Percentiles rank a stretch among this genome's conserved stretches.
Conservation (phyloP, 2,888 invertebrate genomes). For the Neoaliturus tenellus region DNA sequence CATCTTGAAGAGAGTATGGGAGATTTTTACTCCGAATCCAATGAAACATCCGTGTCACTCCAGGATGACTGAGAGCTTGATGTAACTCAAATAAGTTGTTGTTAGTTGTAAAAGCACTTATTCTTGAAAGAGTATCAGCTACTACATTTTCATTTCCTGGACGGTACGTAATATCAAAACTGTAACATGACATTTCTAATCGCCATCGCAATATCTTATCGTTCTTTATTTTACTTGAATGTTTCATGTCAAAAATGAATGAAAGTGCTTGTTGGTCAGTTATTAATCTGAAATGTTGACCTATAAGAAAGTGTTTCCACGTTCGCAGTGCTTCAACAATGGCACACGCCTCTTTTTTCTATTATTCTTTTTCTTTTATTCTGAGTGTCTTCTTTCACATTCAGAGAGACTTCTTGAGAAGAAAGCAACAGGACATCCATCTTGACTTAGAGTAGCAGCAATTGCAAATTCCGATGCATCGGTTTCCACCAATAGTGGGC, state of each 20-base stretch:
- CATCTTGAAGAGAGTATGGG: conserved; percentile 58
- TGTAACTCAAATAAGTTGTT: conserved; percentile 46
- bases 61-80: conserved; percentile 60
- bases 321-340: too few relatives aligned
- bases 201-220: conserved; percentile 59
- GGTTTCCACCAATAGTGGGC: too few relatives aligned
- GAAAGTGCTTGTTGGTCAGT: conserved; percentile 51
- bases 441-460: too few relatives aligned
- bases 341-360: too few relatives aligned
- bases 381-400: too few relatives aligned
- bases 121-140: conserved; percentile 38
- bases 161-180: conserved; percentile 59
- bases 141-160: conserved; percentile 61
- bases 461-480: too few relatives aligned
- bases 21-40: conserved; percentile 61
- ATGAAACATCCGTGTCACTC: conserved; percentile 60
- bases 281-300: too few relatives aligned
- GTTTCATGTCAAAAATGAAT: conserved; percentile 55
- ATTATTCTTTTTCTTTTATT: too few relatives aligned
- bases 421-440: too few relatives aligned
- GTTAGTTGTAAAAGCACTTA: background rate
- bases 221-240: conserved; percentile 58
- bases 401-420: too few relatives aligned
- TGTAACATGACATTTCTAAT: conserved; percentile 56
- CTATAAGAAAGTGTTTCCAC: too few relatives aligned